These are phyloP conservation scores for Clarias magur DNA, from an alignment of 2,113 vertebrate species.

Conservation along the genomic window DNA sequence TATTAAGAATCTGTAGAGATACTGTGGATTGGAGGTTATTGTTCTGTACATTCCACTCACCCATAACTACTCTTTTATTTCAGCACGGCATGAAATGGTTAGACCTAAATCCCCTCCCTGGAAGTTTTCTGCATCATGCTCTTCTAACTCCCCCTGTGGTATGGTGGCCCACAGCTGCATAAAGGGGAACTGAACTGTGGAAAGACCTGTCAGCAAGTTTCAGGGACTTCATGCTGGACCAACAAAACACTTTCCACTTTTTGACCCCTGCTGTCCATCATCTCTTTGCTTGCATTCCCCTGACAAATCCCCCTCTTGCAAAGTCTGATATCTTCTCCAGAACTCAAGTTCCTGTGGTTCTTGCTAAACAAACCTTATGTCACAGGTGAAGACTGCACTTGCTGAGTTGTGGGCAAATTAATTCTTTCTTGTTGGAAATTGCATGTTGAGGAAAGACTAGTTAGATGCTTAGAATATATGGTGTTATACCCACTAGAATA, in stretches of 20 bases:
- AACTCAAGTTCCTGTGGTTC: slow-evolving; percentile 33
- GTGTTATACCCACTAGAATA: not conserved
- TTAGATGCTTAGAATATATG: not conserved
- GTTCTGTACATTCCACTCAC: not conserved
- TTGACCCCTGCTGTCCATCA: slow-evolving; percentile 79
- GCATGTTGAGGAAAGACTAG: not conserved
- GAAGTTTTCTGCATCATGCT: slow-evolving; percentile 24
- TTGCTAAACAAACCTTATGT: not conserved
- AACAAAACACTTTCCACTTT: slow-evolving; percentile 72
- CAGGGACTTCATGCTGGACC: slow-evolving; percentile 54
- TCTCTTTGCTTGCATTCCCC: slow-evolving; percentile 21
- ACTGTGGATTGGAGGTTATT: not conserved
- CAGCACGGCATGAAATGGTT: slow-evolving; percentile 1
- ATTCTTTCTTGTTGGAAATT: not conserved
- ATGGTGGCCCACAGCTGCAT: slow-evolving; percentile 25
- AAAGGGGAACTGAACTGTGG: slow-evolving; percentile 63
- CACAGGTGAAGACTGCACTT: slow-evolving; percentile 55
- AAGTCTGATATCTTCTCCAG: slow-evolving; percentile 53
- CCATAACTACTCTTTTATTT: slow-evolving; percentile 1
- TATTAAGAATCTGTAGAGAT: not conserved
- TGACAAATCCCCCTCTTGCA: not conserved
- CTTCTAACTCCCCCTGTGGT: slow-evolving; percentile 32
- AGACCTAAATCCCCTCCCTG: slow-evolving; percentile 24
- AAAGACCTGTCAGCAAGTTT: slow-evolving; percentile 82
- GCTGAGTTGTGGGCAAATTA: slow-evolving; percentile 16